Evolutionary conservation across 2,113 vertebrate genomes (phyloP).

Genomic region (Coturnix japonica): DNA sequence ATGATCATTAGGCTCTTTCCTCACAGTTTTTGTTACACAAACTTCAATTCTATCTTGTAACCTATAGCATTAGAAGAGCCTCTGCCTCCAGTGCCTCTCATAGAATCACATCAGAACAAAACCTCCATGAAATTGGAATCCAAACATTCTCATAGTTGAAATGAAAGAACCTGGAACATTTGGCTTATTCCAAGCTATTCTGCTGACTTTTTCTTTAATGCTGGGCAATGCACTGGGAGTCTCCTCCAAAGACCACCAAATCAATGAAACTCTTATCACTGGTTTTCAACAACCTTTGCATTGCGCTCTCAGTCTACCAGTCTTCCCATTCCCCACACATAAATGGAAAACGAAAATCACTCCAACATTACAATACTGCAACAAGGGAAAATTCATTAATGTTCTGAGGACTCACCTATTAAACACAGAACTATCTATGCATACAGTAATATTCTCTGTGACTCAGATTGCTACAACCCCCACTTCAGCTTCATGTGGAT

Average conservation of each 20-base stretch:
- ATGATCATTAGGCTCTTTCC: neutral
- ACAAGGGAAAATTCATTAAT: neutral
- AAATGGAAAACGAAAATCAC: constrained; percentile 7
- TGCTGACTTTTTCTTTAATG: neutral
- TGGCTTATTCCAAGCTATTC: neutral
- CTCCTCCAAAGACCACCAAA: constrained; percentile 21
- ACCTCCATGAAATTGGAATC: neutral
- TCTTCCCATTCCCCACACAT: neutral
- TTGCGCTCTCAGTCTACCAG: neutral
- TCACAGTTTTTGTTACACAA: neutral
- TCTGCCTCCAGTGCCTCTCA: neutral
- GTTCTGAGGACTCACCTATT: neutral
- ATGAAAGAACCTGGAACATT: neutral
- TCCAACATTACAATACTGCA: neutral
- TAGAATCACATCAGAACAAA: neutral
- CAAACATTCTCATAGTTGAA: neutral
- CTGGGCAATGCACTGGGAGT: neutral
- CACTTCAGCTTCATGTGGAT: neutral
- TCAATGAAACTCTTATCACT: neutral
- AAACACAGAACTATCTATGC: neutral
- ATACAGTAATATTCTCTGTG: neutral
- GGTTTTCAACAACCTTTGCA: neutral
- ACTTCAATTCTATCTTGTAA: neutral
- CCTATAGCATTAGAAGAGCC: neutral
- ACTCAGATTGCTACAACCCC: neutral